phyloP scores from a whole-genome alignment of 2,888 invertebrate genomes.

The Pollenia labialis region DNA sequence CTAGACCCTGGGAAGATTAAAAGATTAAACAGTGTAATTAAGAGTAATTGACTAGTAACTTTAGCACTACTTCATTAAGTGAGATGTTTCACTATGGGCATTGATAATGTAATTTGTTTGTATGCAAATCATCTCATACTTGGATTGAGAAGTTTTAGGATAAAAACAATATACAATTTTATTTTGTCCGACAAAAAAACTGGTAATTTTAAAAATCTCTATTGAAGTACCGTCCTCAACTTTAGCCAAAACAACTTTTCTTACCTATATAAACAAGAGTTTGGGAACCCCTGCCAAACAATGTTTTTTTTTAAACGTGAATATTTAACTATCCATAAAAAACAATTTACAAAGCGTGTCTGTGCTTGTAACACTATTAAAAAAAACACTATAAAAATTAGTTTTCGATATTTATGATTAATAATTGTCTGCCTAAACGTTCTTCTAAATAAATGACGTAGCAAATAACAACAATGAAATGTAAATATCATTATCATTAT shows the following conservation, averaged over 20 bases:
- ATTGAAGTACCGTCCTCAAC: no score
- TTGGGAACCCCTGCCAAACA: background rate
- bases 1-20: background rate
- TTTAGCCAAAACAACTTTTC: no score
- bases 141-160: no score
- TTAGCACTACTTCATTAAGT: background rate
- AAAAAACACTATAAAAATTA: background rate
- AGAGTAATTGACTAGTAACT: background rate
- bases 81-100: background rate
- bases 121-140: no score
- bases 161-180: no score
- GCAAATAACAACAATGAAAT: background rate
- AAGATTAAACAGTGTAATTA: background rate
- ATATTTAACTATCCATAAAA: background rate
- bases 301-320: conserved; percentile 3
- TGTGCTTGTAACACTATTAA: background rate
- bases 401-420: conserved; percentile 3
- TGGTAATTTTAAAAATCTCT: no score
- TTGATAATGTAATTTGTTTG: no score
- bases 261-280: background rate
- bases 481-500: background rate
- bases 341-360: background rate
- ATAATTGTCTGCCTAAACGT: background rate
- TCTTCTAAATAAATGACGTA: conserved; percentile 13
- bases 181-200: no score